A percentile compares a stretch with the other conserved stretches of the same genome.
Conservation (phyloP, 2,888 invertebrate species). For the Torymus texanus region DNA sequence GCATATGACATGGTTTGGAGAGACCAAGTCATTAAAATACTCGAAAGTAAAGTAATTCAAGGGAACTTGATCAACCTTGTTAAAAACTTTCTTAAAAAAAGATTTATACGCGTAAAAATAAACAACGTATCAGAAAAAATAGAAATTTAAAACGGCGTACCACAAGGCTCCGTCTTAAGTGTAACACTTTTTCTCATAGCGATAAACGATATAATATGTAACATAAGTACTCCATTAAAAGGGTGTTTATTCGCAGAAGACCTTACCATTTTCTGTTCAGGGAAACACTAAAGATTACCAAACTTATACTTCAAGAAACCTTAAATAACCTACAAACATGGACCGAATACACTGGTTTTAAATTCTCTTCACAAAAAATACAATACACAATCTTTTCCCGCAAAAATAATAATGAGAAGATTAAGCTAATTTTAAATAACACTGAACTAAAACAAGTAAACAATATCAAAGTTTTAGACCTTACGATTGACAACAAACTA, state of each 20-base stretch:
- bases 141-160: background rate
- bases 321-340: too few species aligned
- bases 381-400: too few species aligned
- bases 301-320: background rate
- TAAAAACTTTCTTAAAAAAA: background rate
- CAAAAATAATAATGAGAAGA: too few species aligned
- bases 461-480: too few species aligned
- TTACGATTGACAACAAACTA: too few species aligned
- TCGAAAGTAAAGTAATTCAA: background rate
- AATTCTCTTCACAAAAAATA: too few species aligned
- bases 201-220: slow-evolving; percentile 30
- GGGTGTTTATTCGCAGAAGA: slow-evolving; percentile 8
- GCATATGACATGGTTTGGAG: slow-evolving; percentile 9
- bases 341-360: too few species aligned
- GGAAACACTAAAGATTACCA: background rate
- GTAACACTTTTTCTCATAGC: background rate
- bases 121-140: background rate
- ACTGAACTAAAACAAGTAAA: too few species aligned
- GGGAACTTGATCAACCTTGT: background rate
- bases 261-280: background rate
- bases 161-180: slow-evolving; percentile 15
- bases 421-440: too few species aligned
- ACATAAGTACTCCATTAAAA: background rate
- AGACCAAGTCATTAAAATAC: background rate
- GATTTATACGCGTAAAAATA: background rate